These are phyloP conservation scores for Dione vanillae DNA, from an alignment of 2,888 invertebrate species.

Conservation along the genomic window DNA sequence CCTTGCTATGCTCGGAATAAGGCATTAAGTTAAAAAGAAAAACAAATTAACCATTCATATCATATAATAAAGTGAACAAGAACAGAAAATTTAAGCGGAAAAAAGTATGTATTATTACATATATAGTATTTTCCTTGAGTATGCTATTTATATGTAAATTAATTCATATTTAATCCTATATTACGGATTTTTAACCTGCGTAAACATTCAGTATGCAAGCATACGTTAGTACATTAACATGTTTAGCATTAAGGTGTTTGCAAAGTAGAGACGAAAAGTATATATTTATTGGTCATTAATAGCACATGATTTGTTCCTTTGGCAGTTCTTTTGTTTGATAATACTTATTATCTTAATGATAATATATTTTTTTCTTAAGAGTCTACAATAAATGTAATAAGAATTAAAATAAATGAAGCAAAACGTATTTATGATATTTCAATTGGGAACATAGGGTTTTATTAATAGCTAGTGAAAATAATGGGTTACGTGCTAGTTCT, in stretches of 20 bases:
- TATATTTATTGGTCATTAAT: too few relatives aligned
- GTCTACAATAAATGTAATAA: too few relatives aligned
- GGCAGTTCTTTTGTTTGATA: not conserved
- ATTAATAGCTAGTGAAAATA: too few relatives aligned
- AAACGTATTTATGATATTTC: too few relatives aligned
- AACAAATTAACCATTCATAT: not conserved
- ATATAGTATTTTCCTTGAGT: slow-evolving; percentile 28
- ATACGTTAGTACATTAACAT: slow-evolving; percentile 23
- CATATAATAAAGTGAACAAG: not conserved
- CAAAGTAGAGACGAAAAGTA: slow-evolving; percentile 19
- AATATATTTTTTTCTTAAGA: too few relatives aligned
- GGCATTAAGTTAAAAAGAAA: too few relatives aligned
- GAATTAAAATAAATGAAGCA: too few relatives aligned
- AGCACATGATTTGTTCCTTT: not conserved
- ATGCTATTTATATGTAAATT: slow-evolving; percentile 35
- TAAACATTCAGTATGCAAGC: slow-evolving; percentile 27
- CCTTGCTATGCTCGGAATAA: too few relatives aligned
- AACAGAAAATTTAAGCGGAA: slow-evolving; percentile 8
- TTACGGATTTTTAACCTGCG: slow-evolving; percentile 24
- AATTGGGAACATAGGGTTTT: too few relatives aligned
- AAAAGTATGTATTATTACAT: not conserved
- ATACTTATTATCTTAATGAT: too few relatives aligned
- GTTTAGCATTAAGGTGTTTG: slow-evolving; percentile 26
- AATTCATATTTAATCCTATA: slow-evolving; percentile 28
- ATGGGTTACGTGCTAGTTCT: too few relatives aligned